These are phyloP conservation scores for Eristalis tenax DNA, from an alignment of 2,888 invertebrate genomes.

Conservation along the genomic window DNA sequence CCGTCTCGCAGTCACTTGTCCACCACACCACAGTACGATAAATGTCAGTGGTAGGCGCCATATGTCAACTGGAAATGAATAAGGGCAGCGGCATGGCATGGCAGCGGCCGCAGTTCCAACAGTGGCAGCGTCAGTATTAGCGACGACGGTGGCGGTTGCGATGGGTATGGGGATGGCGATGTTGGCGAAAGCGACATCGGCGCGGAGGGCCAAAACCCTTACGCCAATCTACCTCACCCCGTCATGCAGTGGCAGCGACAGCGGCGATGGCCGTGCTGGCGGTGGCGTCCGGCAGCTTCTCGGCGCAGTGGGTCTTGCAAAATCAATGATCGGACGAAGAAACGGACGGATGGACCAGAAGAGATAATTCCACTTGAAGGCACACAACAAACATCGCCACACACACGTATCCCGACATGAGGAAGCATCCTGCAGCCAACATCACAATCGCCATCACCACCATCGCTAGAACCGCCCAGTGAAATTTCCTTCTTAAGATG, in stretches of 20 bases:
- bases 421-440: constrained; percentile 41
- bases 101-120: constrained; percentile 23
- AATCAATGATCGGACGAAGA: constrained; percentile 68
- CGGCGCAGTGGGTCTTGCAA: constrained; percentile 22
- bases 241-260: constrained; percentile 37
- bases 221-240: constrained; percentile 25
- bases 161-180: too few species aligned
- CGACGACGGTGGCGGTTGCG: constrained; percentile 29
- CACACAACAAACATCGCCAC: constrained; percentile 58
- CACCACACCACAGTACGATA: constrained; percentile 63
- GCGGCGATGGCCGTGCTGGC: background rate
- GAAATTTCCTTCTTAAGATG: constrained; percentile 67
- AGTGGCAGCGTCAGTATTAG: background rate
- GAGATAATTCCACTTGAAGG: constrained; percentile 70
- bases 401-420: constrained; percentile 47
- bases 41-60: constrained; percentile 68
- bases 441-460: background rate
- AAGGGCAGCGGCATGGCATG: constrained; percentile 64
- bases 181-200: constrained; percentile 19
- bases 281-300: constrained; percentile 15
- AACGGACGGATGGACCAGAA: constrained; percentile 67
- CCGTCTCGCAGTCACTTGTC: constrained; percentile 62
- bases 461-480: constrained; percentile 10
- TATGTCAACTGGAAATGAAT: constrained; percentile 71
- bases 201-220: constrained; percentile 46